A percentile compares a stretch with the other conserved stretches of the same genome.
These are phyloP conservation scores for Lycocorax pyrrhopterus DNA, from an alignment of 2,113 vertebrate genomes.

Conservation along the genomic window DNA sequence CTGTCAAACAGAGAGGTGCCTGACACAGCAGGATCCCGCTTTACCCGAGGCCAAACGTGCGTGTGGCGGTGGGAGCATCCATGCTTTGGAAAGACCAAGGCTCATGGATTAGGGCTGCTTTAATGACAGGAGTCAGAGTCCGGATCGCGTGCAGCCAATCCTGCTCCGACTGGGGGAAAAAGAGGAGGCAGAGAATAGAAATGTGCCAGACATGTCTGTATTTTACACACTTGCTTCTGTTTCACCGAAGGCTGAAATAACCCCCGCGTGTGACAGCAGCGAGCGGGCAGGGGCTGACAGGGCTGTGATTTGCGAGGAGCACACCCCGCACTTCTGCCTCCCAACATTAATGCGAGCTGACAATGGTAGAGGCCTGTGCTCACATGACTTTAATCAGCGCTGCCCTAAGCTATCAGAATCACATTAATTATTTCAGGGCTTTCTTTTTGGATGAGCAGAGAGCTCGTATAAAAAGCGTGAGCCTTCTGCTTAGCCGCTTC, in stretches of 20 bases:
- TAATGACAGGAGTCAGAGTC: not conserved
- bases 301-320: conserved; percentile 21
- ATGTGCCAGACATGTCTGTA: not conserved
- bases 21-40: not conserved
- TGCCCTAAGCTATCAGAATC: conserved; percentile 55
- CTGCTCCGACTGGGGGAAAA: not conserved
- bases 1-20: not conserved
- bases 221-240: conserved; percentile 15
- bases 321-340: conserved; percentile 18
- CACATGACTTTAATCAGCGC: conserved; percentile 60
- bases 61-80: not conserved
- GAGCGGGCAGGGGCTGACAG: conserved; percentile 2
- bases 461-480: not conserved
- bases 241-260: conserved; percentile 54
- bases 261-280: not conserved
- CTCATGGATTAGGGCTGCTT: not conserved
- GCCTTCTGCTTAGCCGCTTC: not conserved
- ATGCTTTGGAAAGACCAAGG: not conserved
- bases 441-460: conserved; percentile 37
- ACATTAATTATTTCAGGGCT: conserved; percentile 68
- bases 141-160: fast-evolving
- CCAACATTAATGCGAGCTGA: conserved; percentile 70
- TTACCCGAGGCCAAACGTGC: fast-evolving
- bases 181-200: not conserved
- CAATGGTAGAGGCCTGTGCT: conserved; percentile 69